Evolutionary conservation across 2,113 vertebrate genomes (phyloP).

Genomic region (Noturus placidus): DNA sequence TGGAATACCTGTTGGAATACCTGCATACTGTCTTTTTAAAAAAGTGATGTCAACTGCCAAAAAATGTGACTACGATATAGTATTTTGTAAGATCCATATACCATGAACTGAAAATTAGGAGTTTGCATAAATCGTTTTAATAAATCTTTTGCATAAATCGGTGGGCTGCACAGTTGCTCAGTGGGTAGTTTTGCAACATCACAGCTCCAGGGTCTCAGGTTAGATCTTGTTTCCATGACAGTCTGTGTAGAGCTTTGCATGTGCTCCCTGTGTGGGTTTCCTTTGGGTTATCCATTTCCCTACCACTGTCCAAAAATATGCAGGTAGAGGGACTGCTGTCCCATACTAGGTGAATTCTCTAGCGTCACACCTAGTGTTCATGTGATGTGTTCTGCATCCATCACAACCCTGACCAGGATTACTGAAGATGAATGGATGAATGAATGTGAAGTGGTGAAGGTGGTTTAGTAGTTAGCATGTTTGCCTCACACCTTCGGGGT

Average conservation of each 20-base stretch:
- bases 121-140: conserved; percentile 25
- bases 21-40: background rate
- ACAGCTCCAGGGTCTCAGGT: background rate
- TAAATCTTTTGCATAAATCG: too few species aligned
- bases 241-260: background rate
- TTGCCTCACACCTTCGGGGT: too few species aligned
- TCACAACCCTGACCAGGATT: background rate
- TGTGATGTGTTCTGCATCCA: background rate
- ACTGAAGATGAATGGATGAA: background rate
- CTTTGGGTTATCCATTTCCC: background rate
- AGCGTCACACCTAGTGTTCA: background rate
- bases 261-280: background rate
- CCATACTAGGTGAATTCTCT: background rate
- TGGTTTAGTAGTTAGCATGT: too few species aligned
- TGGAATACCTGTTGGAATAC: background rate
- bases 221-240: background rate
- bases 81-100: background rate
- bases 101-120: conserved; percentile 16
- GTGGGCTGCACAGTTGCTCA: background rate
- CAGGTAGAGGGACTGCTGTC: background rate
- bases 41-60: background rate
- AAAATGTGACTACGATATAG: background rate
- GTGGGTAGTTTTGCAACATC: background rate
- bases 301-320: background rate
- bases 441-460: background rate